Conservation (phyloP, 2,113 vertebrate genomes). For the Nothocercus julius region DNA sequence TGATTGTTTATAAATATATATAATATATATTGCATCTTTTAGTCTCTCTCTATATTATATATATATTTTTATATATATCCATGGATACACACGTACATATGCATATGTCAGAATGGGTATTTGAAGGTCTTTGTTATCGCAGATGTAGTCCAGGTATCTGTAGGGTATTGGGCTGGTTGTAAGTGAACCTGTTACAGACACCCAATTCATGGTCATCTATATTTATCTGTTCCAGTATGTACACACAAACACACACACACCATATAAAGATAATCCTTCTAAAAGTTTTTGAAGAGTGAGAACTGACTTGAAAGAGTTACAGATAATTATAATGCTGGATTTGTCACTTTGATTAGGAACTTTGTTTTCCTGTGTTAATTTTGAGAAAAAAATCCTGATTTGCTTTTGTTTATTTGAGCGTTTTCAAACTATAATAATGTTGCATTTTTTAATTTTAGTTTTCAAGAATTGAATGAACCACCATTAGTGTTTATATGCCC, state of each 20-base stretch:
- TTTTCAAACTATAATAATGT: background rate
- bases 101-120: background rate
- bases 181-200: background rate
- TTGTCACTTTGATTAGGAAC: background rate
- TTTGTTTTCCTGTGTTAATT: background rate
- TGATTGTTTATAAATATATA: background rate
- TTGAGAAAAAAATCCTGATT: background rate
- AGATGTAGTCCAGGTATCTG: background rate
- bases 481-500: background rate
- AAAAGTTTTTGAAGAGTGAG: background rate
- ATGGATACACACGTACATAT: background rate
- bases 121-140: background rate
- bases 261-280: background rate
- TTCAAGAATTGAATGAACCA: background rate
- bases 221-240: background rate
- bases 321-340: background rate
- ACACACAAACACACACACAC: accelerated
- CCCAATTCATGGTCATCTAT: background rate
- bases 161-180: background rate
- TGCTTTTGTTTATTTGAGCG: background rate
- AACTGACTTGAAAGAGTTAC: background rate
- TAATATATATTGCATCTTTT: background rate
- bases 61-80: background rate
- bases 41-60: background rate
- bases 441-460: background rate